Base-by-base conservation (phyloP, 2,888 invertebrate species). In the Thumatha senex region DNA sequence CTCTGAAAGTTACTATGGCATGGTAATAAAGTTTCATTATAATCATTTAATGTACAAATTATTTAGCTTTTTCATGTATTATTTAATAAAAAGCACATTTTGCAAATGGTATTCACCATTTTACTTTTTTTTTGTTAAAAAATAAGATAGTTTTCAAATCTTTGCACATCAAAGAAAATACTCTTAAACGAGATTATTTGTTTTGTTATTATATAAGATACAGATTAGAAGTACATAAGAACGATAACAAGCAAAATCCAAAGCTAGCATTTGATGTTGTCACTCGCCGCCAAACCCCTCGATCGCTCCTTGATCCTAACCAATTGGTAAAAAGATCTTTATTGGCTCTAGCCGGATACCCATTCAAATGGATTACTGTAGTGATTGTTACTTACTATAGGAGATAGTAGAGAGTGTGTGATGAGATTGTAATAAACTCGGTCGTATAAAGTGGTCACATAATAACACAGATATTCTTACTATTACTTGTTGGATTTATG, bases 251-350 rank as follows among this genome's bases (percentile, higher is more conserved):
- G 57, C 59, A 59, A 63, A 61, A 76, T 74, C 70, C 70, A 74
- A 70, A 74, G 63, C 66, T 60, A 66, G 76, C 76, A 78, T 82
- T 78, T 76, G 72, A 68, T 69, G 73, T 72, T 72, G 56, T 48
- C 45, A 48, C 47, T 47, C 53, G 36, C 39, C 59, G 34, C 35
- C 54, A 39, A 67, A 75, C 72, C 74, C 72, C 63, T 24, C 70
- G 63, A 59, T 60, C 71, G 74, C 68, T 69, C 66, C 70, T 69
- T 72, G 75, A 81, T 80, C 81, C 77, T 67, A 73, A 72, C 77
- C 82, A 79, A 86, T 84, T 81, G 84, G 80, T 74, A 77, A 82
- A 85, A 84, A 80, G 74, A 83, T 85, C 83, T 84, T 79, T 82
- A 85, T 83, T 84, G 83, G 79, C 75, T 76, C 70, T 81, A 80